Conservation (phyloP, 2,888 invertebrate genomes). For the Lutraria lutraria region DNA sequence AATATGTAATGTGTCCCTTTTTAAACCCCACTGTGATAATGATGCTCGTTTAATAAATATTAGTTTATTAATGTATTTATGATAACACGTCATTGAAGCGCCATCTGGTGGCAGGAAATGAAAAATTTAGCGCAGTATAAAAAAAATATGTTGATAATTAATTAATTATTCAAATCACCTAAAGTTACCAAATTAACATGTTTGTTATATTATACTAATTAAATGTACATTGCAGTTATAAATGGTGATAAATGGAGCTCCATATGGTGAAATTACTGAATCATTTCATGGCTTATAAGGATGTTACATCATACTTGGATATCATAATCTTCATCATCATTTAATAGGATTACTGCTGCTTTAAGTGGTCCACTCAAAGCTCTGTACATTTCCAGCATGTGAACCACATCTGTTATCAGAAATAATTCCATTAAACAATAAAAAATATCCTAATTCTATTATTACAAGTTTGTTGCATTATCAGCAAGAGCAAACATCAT, state of each 20-base stretch:
- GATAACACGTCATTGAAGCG: not conserved
- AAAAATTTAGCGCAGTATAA: not conserved
- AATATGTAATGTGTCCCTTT: not conserved
- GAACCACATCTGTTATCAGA: too few relatives aligned
- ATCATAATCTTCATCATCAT: not conserved
- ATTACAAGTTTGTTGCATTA: too few relatives aligned
- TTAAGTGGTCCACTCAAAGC: not conserved
- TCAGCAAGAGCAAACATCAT: too few relatives aligned
- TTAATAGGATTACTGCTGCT: not conserved
- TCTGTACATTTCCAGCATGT: not conserved
- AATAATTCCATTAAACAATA: too few relatives aligned
- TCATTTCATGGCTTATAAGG: not conserved
- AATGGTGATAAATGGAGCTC: not conserved
- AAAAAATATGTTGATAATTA: slow-evolving; percentile 8
- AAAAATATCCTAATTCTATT: too few relatives aligned
- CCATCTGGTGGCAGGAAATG: not conserved
- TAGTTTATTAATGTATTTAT: slow-evolving; percentile 23
- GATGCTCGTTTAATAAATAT: slow-evolving; percentile 16
- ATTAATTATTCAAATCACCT: not conserved
- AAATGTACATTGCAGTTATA: not conserved
- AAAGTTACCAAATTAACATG: not conserved
- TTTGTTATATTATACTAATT: not conserved
- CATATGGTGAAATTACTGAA: not conserved
- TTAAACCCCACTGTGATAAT: not conserved
- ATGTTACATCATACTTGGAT: not conserved